Base-by-base conservation (phyloP, 2,888 invertebrate genomes). In the Pammene fasciana region DNA sequence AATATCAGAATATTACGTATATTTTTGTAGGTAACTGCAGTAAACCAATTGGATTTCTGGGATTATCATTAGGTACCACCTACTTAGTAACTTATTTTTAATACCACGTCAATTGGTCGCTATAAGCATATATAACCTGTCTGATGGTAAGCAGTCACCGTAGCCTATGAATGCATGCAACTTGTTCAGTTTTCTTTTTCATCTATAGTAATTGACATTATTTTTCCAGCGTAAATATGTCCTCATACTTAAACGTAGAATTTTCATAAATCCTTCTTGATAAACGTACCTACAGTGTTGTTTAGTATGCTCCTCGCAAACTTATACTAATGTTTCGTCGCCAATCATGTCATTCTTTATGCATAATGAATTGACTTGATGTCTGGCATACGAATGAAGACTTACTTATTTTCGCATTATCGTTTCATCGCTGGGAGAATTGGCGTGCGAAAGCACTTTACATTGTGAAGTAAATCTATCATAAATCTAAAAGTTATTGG, bases 281-380 rank as follows among this genome's bases (percentile, higher is more conserved):
- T 56, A 67, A 26, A 26, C 43, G 55, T 62, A 56, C 66, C 36
- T 54, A 45, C 50, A 36, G 38, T 34, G 38, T 55, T 56, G 74
- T 75, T 86, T 83, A 76, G 82, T 85, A 89, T 88, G 83, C 88
- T 77, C 74, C 74, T 77, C 75, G 76, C 80, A 77, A 78, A 82
- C 79, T 79, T 74, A 79, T 83, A 87, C 86, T 88, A 86, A 90
- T 90, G 89, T 86, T 85, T 83, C 81, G 82, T 83, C 89, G 86
- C 87, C 79, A 82, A 80, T 82, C 81, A 83, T 82, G 79, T 76
- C 73, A 75, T 68, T 76, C 75, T 75, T 73, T 75, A 86, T 91
- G 84, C 86, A 88, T 89, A 81, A 90, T 91, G 85, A 86, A 90
- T 76, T 72, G 74, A 71, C 74, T 75, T 80, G 78, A 78, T 79